phyloP scores from a whole-genome alignment of 2,888 invertebrate species.

The Acronicta alni region DNA sequence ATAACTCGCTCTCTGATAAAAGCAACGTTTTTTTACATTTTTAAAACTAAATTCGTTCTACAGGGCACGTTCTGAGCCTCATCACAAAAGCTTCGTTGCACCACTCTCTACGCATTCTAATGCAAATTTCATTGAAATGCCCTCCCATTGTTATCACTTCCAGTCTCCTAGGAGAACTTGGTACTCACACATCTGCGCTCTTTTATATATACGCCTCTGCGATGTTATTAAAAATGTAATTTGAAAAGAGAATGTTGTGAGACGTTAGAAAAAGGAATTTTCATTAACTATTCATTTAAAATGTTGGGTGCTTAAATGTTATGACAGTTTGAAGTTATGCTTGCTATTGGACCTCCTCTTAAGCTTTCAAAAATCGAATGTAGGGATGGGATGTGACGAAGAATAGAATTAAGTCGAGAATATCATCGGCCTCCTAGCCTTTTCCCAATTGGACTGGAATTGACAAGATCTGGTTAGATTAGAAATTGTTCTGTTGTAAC shows the following conservation, averaged over 20 bases:
- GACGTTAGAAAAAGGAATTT: conserved; percentile 16
- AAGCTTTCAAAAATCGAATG: too few relatives aligned
- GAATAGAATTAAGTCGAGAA: too few relatives aligned
- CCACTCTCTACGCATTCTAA: conserved; percentile 82
- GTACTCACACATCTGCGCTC: conserved; percentile 70
- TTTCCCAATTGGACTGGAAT: too few relatives aligned
- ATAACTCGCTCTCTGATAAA: conserved; percentile 3
- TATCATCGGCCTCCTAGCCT: too few relatives aligned
- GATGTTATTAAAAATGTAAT: conserved; percentile 40
- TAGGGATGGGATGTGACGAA: too few relatives aligned
- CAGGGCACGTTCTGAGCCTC: conserved; percentile 62
- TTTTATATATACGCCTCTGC: conserved; percentile 54
- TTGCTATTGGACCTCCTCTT: too few relatives aligned
- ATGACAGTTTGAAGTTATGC: too few relatives aligned
- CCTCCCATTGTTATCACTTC: conserved; percentile 82
- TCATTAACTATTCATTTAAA: neutral
- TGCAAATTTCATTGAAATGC: conserved; percentile 87
- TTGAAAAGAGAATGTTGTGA: conserved; percentile 15
- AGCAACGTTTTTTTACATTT: conserved; percentile 31
- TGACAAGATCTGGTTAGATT: too few relatives aligned
- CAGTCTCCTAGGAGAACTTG: conserved; percentile 72
- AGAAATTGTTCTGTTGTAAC: too few relatives aligned
- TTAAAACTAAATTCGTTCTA: conserved; percentile 48
- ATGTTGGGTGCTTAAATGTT: too few relatives aligned
- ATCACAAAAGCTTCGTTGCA: conserved; percentile 79